Base-by-base conservation (phyloP, 2,888 invertebrate species). In the Macrostomum cliftonense region DNA sequence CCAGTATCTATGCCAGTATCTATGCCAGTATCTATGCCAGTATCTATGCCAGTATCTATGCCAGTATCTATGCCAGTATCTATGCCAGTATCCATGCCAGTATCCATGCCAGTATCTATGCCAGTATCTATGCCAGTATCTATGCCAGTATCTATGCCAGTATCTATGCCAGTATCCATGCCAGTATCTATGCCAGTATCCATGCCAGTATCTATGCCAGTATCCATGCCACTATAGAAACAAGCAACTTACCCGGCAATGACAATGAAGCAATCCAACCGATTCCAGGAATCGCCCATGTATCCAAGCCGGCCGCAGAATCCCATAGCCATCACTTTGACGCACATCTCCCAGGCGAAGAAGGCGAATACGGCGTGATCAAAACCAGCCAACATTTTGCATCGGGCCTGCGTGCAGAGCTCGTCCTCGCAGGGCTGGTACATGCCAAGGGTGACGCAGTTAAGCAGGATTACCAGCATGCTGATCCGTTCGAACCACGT, bases 401-500 rank as follows among this genome's bases (percentile, higher is more conserved):
- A 76, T 12, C 75, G 63, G 20, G 65, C 61, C 2, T 71, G 65
- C 19, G 56, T 75, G 71, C 97, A 97, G 5, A 7, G 28, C 43
- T 61, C 60, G 53, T 70, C 93, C 63, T 85, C 83, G 72, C 97
- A 99, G 20, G 97, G 97, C 73, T 93, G 87, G 74, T 95, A 97
- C 95, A 97, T 95, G 54, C 97, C 97, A 63, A 97, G 77, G 13
- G 97, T 99, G 59, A 97, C 77, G 75, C 97, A 97, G 77, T 97
- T 97, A 65, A 97, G 77, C 60, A 99, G 75, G 66, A 97, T 97
- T 56, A 95, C 91, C 73, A 87, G 77, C 85, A 97, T 99, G 64
- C 91, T 93, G 63, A 95, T 77, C 59, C 95, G 79, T 76, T 99
- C 97, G 76, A 97, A 97, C 95, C 95, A 97, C 73, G 83, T 87